Conservation (phyloP, 2,888 invertebrate genomes). For the Phyllotreta cruciferae region DNA sequence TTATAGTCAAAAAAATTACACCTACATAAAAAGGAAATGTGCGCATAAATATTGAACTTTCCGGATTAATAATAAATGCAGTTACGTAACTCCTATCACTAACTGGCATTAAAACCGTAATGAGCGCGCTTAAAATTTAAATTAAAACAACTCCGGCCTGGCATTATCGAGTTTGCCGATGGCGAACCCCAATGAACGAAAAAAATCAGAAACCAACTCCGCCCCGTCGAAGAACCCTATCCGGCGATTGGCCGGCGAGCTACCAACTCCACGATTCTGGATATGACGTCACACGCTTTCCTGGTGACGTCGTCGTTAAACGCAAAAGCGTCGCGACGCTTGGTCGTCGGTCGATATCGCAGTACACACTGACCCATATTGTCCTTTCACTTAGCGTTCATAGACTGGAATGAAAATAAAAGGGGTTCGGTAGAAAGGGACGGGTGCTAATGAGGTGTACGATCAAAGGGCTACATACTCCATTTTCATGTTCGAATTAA, state of each 20-base stretch:
- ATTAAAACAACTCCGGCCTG: too few relatives aligned
- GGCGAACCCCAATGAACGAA: background rate
- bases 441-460: background rate
- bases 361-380: conserved; percentile 58
- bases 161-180: too few relatives aligned
- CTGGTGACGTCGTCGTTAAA: conserved; percentile 48
- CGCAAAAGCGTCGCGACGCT: conserved; percentile 45
- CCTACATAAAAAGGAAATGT: too few relatives aligned
- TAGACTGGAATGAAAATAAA: conserved; percentile 39
- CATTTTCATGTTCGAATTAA: too few relatives aligned
- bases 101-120: too few relatives aligned
- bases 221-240: background rate
- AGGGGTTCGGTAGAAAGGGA: conserved; percentile 3
- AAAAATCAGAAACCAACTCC: conserved; percentile 23
- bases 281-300: conserved; percentile 50
- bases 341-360: conserved; percentile 46
- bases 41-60: too few relatives aligned
- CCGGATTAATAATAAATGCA: too few relatives aligned
- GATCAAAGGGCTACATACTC: conserved; percentile 8
- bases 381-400: conserved; percentile 51
- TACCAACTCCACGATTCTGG: conserved; percentile 25
- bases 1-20: too few relatives aligned
- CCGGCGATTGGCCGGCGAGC: conserved; percentile 29
- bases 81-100: too few relatives aligned
- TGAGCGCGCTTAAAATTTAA: too few relatives aligned